Conservation (phyloP, 2,888 invertebrate genomes). For the Andricus quercusramuli region DNA sequence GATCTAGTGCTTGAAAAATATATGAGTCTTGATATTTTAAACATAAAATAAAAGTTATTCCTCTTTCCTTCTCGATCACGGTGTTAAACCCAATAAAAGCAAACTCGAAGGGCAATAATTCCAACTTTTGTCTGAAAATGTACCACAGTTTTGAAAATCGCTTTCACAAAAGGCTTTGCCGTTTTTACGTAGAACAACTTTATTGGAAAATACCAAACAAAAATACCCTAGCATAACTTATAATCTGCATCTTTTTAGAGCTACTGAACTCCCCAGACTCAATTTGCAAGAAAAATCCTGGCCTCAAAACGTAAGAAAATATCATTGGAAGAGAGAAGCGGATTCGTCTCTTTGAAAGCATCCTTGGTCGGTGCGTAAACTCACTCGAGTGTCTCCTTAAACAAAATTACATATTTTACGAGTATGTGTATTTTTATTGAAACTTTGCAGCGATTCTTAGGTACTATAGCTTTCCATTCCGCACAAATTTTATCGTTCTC, state of each 20-base stretch:
- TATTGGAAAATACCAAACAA: too few species aligned
- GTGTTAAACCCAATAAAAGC: not conserved
- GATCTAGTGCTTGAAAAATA: not conserved
- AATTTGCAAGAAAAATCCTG: constrained; percentile 14
- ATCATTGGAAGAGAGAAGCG: not conserved
- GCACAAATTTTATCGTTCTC: not conserved
- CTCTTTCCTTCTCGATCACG: not conserved
- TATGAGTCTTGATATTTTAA: not conserved
- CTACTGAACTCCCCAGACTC: not conserved
- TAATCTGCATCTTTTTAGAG: not conserved
- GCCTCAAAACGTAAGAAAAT: constrained; percentile 12
- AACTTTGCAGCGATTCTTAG: not conserved
- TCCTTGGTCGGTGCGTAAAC: not conserved
- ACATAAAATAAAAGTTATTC: not conserved
- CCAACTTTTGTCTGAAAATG: not conserved
- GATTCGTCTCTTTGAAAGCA: not conserved
- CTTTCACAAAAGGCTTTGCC: not conserved
- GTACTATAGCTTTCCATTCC: not conserved
- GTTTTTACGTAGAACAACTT: not conserved
- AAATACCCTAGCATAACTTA: not conserved
- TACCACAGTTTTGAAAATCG: not conserved
- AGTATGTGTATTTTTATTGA: not conserved
- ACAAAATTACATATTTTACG: constrained; percentile 15
- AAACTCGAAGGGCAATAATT: not conserved
- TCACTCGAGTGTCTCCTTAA: not conserved